Conservation (phyloP, 2,888 invertebrate genomes). For the Poecilus cupreus region DNA sequence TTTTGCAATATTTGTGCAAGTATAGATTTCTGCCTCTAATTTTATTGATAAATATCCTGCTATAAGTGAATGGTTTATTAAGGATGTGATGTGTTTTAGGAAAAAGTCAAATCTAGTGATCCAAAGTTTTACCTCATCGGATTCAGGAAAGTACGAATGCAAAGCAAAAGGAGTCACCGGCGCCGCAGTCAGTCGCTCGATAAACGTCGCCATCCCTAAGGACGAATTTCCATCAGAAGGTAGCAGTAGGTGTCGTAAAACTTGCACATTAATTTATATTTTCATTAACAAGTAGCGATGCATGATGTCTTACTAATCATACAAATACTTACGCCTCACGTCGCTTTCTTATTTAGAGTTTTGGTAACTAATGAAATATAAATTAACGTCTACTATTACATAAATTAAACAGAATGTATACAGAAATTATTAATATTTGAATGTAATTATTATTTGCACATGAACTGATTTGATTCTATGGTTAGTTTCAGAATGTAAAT, state of each 20-base stretch:
- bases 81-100: conserved; percentile 75
- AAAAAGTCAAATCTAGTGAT: conserved; percentile 90
- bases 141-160: conserved; percentile 89
- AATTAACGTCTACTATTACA: no score
- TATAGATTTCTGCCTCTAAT: no score
- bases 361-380: neutral
- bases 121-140: conserved; percentile 82
- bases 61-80: no score
- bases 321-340: neutral
- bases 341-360: no score
- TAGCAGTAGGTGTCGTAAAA: conserved; percentile 61
- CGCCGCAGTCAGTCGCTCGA: conserved; percentile 61
- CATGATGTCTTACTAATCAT: neutral
- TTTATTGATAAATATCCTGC: no score
- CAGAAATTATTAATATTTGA: no score
- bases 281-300: no score
- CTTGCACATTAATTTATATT: conserved; percentile 40
- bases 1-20: no score
- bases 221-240: conserved; percentile 69
- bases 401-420: no score
- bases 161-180: conserved; percentile 80
- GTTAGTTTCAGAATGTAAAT: conserved; percentile 73
- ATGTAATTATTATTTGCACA: no score
- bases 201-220: conserved; percentile 68
- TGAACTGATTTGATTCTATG: conserved; percentile 73